phyloP scores from a whole-genome alignment of 2,888 invertebrate genomes.

The Apocheima hispidaria region DNA sequence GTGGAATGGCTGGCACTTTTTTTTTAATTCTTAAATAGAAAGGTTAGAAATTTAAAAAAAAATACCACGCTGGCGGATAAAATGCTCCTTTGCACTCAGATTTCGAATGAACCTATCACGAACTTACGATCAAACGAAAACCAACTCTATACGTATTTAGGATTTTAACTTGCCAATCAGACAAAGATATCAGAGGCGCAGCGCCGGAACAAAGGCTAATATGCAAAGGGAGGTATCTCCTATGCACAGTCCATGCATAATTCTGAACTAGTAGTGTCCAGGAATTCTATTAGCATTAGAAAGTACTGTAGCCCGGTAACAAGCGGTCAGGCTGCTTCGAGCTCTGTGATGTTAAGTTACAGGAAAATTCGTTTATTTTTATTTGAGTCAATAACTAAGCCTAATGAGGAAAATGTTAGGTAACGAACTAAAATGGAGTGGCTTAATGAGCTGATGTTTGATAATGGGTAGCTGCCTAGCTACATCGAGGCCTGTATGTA shows the following conservation, averaged over 20 bases:
- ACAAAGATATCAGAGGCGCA: background rate
- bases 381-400: too few relatives aligned
- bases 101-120: background rate
- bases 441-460: background rate
- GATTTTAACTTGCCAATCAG: conserved; percentile 3
- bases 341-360: conserved; percentile 31
- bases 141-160: background rate
- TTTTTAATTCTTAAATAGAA: too few relatives aligned
- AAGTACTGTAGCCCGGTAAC: conserved; percentile 60
- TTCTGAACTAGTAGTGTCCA: conserved; percentile 53
- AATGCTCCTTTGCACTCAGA: too few relatives aligned
- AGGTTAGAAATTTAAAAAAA: too few relatives aligned
- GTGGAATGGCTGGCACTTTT: too few relatives aligned
- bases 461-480: background rate
- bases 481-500: background rate
- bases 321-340: conserved; percentile 56
- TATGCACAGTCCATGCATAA: conserved; percentile 38
- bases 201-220: too few relatives aligned
- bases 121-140: background rate
- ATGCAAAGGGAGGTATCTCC: conserved; percentile 13
- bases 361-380: conserved; percentile 1
- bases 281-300: conserved; percentile 68
- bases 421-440: background rate
- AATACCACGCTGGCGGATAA: too few relatives aligned
- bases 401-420: background rate